phyloP scores from a whole-genome alignment of 2,888 invertebrate species.

The Idaea aversata region DNA sequence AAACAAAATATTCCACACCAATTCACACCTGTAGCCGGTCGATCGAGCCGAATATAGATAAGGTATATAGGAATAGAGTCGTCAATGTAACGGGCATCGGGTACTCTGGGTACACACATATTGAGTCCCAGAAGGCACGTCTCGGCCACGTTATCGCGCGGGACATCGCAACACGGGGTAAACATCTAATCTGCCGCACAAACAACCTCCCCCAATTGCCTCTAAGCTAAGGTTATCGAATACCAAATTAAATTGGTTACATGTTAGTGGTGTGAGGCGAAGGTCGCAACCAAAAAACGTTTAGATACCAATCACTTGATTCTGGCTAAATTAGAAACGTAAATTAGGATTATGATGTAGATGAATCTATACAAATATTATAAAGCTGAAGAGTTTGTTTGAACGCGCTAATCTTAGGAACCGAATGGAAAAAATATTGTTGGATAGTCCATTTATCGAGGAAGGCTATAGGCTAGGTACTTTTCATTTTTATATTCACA shows the following conservation, averaged over 20 bases:
- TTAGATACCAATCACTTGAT: conserved; percentile 25
- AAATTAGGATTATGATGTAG: conserved; percentile 17
- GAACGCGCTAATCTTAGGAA: too few relatives aligned
- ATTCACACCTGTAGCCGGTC: conserved; percentile 34
- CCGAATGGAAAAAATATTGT: too few relatives aligned
- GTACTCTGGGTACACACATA: conserved; percentile 41
- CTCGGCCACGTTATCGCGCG: conserved; percentile 60
- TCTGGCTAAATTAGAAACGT: conserved; percentile 23
- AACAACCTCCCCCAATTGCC: conserved; percentile 68
- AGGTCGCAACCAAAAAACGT: conserved; percentile 41
- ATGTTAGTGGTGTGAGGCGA: conserved; percentile 48
- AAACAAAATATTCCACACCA: neutral
- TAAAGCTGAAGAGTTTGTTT: too few relatives aligned
- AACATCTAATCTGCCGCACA: conserved; percentile 69
- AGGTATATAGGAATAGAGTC: conserved; percentile 56
- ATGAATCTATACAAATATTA: conserved; percentile 8
- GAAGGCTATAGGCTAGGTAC: too few relatives aligned
- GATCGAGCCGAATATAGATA: conserved; percentile 57
- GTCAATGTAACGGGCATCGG: conserved; percentile 53
- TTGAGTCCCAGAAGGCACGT: conserved; percentile 59
- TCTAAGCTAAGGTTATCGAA: conserved; percentile 67
- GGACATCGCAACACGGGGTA: conserved; percentile 68
- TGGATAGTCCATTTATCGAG: too few relatives aligned
- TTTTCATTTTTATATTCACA: too few relatives aligned
- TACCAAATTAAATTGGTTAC: conserved; percentile 69